A percentile compares a stretch with the other conserved stretches of the same genome.
Conservation (phyloP, 2,113 vertebrate genomes). For the Paracanthobrama guichenoti region DNA sequence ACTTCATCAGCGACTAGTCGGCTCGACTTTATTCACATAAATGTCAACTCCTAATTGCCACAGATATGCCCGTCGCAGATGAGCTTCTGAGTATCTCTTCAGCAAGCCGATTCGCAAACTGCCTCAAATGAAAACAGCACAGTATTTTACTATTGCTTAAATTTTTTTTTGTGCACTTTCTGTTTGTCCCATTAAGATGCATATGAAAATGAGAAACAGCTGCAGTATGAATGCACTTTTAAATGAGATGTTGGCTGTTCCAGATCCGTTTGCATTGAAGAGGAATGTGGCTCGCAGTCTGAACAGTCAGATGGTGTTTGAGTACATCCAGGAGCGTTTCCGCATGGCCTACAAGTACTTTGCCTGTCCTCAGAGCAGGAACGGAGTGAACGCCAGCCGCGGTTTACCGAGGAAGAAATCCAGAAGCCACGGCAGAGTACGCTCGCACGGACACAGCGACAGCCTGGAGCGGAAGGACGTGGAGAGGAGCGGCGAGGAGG, state of each 20-base stretch:
- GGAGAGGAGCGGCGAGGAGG: conserved; percentile 26
- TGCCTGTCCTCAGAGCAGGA: conserved; percentile 89
- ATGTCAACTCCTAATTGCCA: no score
- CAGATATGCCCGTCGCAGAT: no score
- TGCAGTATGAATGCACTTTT: background rate
- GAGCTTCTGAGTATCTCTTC: no score
- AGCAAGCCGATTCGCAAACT: no score
- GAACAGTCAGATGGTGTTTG: conserved; percentile 99
- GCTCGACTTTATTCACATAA: no score
- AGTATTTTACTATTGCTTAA: background rate
- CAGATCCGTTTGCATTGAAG: conserved; percentile 97
- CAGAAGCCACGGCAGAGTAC: conserved; percentile 9
- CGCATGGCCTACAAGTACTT: conserved; percentile 95
- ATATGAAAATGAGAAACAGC: background rate
- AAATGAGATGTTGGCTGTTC: background rate
- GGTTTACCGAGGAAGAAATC: conserved; percentile 58
- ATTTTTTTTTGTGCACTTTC: background rate
- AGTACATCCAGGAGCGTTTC: conserved; percentile 97
- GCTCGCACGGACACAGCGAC: background rate
- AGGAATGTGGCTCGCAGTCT: conserved; percentile 96
- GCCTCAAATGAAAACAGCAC: background rate
- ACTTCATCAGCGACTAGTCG: no score
- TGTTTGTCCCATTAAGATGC: background rate
- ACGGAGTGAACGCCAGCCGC: conserved; percentile 37
- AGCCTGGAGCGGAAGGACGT: background rate